Base-by-base conservation (phyloP, 2,113 vertebrate species). In the Casuarius casuarius region DNA sequence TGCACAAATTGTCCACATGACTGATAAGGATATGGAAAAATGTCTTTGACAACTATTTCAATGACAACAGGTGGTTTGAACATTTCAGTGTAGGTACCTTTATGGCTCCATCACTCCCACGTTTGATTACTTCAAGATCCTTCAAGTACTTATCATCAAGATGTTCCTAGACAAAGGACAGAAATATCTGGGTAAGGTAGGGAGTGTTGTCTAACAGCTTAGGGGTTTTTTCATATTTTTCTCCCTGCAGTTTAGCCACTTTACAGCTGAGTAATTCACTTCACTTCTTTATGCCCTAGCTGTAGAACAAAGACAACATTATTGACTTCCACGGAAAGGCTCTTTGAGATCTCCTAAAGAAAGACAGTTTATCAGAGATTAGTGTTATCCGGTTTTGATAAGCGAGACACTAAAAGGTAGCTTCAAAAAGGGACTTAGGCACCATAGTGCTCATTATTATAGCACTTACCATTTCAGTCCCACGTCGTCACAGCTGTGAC, bases 401-500 rank as follows among this genome's bases (percentile, higher is more conserved):
- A 88, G 33, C 12, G 23, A 56, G n/a, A 49, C 14, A 16, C 22
- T 63, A 38, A 63, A 25, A 35, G 15, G 35, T 40, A 35, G 25
- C 12, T 65, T 38, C 35, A 35, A 8, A 42, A 1, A 72, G 7
- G 4, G 13, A 19, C 18, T 28, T 17, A 49, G 56, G 3, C 33
- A 40, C 22, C 29, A 7, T 10, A 26, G 29, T 12, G 12, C 2
- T n/a, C 7, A 14, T 58, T 68, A 15, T 23, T 59, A 15, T 19
- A 52, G 23, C 0, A 8, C 5, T 35, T 78, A 19, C 33, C 6
- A 16, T 44, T 35, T 29, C n/a, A 18, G 3, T 12, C 13, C 12
- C 49, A 21, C 17, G 4, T 10, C 26, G 29, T 11, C 5, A 1
- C 22, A 31, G 23, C 6, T 5, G 5, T 15, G 21, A 23, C 8